Evolutionary conservation across 2,797 vertebrate species (phyloP), one percentile per base, ranked within the genome.

Genomic region (Arnoldichthys spilopterus): DNA sequence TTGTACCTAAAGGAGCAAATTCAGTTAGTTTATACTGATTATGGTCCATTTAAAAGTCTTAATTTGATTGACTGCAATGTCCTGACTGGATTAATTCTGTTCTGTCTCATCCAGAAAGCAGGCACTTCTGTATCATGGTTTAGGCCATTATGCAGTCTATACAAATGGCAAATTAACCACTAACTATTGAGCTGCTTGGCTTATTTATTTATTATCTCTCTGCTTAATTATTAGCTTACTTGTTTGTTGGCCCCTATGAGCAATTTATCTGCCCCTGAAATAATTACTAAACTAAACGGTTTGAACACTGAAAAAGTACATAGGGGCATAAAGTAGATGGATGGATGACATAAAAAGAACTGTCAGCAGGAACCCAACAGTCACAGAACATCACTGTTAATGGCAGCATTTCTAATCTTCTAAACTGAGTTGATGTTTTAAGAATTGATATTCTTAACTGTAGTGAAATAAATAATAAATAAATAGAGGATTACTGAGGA

Each of bases 51-150:
- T 74, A 40, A 79, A 80, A n/a, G n/a, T 90, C 79, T 85, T 84
- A 88, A 84, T 85, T 89, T 84, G 72, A 85, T 80, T 85, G 84
- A 88, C 84, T 90, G 84, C 89, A 87, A 82, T 82, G 26, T 77
- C 81, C 64, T 76, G 9, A 62, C 47, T 3, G 51, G 2, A 71
- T 82, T 69, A 34, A 80, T 69, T 82, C 77, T 86, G 71, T 69
- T 64, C 7, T 83, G 82, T 71, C 7, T 58, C 30, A 84, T 79
- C 53, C 73, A 51, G 75, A 47, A 70, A 59, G 43, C 18, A 69
- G 20, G 2, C 32, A 64, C n/a, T 70, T 22, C 22, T 43, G 13
- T 34, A 49, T 28, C 20, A 24, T 45, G n/a, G 13, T 16, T 53
- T 53, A 40, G 30, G 37, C 22, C 37, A 40, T 43, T 67, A 26